Base-by-base conservation (phyloP, 2,888 invertebrate genomes). In the Drosophila affinis region DNA sequence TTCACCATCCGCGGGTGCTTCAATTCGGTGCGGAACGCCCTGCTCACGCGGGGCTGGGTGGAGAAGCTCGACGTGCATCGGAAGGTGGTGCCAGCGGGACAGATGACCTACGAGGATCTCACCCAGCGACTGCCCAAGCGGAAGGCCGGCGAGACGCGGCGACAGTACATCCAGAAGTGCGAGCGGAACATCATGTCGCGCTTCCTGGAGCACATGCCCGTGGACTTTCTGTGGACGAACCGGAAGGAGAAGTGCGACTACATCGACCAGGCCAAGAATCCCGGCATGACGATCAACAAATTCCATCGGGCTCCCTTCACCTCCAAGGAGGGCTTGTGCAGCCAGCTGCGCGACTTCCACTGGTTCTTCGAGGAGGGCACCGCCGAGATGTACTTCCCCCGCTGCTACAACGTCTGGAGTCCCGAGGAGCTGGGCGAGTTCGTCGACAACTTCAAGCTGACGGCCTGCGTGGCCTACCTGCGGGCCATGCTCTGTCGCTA, bases 221-320 rank as follows among this genome's bases (percentile, higher is more conserved):
- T 97, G 1, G 97, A 98, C 87, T 97, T 98, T 83, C 94, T 98
- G 44, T 98, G 98, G 98, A 97, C 97, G 53, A 95, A 97, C 62
- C 95, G 96, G 76, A 94, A 96, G 68, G 97, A 98, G 78, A 96
- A 95, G 92, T 90, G 91, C 63, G 92, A 92, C 68, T 91, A 91
- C 75, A 89, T 92, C 17, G 92, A 92, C 72, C 90, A 92, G 74
- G 90, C 91, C 6, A 92, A 90, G 65, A 92, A 92, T 80, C 94
- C 94, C 67, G 94, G 94, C 49, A 96, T 96, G 90, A 93, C 96
- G 61, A 95, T 96, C 86, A 95, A 95, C 91, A 95, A 98, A 86
- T 98, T 96, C 91, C 96, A 95, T 79, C 94, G 96, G 84, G 97
- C 97, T 1, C 94, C 96, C 58, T 98, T 98, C 90, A 98, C 98